Percentiles rank a stretch among this genome's conserved stretches.
Evolutionary conservation across 2,888 invertebrate species (phyloP).

Genomic region (Pedicia rivosa): DNA sequence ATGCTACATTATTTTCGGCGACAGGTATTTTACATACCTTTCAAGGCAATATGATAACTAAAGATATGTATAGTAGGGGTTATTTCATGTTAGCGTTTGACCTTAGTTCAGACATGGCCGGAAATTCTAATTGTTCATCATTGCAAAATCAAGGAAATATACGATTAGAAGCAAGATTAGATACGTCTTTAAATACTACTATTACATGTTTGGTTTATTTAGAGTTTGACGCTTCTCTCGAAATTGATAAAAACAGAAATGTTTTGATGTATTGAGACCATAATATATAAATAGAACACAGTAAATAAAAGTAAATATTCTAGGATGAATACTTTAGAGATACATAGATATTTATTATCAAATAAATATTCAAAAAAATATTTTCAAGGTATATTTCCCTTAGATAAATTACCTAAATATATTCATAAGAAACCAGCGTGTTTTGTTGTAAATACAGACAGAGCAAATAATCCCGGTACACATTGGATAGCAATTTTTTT

Average conservation of each 20-base stretch:
- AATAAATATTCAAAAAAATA: not conserved
- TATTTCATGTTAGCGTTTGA: conserved; percentile 1
- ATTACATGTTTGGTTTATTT: not conserved
- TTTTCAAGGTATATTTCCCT: not conserved
- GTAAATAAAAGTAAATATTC: too few species aligned
- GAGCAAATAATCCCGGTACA: not conserved
- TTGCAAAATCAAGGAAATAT: not conserved
- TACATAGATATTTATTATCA: not conserved
- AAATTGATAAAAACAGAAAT: too few species aligned
- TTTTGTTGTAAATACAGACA: not conserved
- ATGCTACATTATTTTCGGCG: not conserved
- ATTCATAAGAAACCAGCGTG: not conserved
- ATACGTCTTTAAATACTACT: not conserved
- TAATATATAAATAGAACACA: too few species aligned
- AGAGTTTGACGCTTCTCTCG: not conserved
- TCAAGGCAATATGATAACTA: not conserved
- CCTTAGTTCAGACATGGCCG: not conserved
- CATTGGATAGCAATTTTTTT: not conserved
- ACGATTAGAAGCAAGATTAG: not conserved
- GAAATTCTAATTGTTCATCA: not conserved
- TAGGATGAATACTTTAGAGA: not conserved
- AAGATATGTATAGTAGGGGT: not conserved
- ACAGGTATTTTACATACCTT: not conserved
- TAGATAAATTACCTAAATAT: not conserved
- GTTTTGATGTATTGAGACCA: too few species aligned